Percentiles rank a stretch among this genome's conserved stretches.
Conservation (phyloP, 2,113 vertebrate species). For the Sinocyclocheilus maitianheensis region DNA sequence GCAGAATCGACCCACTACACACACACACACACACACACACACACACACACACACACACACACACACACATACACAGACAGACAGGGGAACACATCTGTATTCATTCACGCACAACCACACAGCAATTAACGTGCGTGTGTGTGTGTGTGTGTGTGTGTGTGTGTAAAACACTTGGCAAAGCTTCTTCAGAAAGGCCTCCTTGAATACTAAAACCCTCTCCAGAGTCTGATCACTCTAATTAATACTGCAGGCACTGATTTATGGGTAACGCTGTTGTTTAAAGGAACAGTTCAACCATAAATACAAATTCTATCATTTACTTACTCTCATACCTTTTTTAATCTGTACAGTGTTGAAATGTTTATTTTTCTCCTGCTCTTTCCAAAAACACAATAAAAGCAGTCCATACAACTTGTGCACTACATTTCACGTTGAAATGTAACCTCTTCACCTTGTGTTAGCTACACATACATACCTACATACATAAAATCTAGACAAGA, state of each 20-base stretch:
- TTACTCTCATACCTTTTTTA: background rate
- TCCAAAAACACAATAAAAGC: background rate
- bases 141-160: conserved; percentile 11
- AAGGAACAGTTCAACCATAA: background rate
- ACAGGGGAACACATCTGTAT: conserved; percentile 9
- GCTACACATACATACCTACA: no score
- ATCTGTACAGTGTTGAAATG: background rate
- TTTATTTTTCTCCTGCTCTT: background rate
- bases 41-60: background rate
- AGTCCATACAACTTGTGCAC: background rate
- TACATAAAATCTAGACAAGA: background rate
- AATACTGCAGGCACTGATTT: conserved; percentile 23
- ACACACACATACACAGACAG: background rate
- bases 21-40: background rate
- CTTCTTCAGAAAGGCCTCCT: background rate
- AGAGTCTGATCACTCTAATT: conserved; percentile 10
- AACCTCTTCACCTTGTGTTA: background rate
- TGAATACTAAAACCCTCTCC: conserved; percentile 37
- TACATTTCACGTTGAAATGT: background rate
- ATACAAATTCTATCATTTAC: background rate
- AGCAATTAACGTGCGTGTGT: background rate
- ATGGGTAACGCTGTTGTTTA: background rate
- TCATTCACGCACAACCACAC: background rate
- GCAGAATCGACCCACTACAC: conserved; percentile 82
- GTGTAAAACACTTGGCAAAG: conserved; percentile 55